phyloP scores from a whole-genome alignment of 2,113 vertebrate genomes.

The Scopus umbretta region DNA sequence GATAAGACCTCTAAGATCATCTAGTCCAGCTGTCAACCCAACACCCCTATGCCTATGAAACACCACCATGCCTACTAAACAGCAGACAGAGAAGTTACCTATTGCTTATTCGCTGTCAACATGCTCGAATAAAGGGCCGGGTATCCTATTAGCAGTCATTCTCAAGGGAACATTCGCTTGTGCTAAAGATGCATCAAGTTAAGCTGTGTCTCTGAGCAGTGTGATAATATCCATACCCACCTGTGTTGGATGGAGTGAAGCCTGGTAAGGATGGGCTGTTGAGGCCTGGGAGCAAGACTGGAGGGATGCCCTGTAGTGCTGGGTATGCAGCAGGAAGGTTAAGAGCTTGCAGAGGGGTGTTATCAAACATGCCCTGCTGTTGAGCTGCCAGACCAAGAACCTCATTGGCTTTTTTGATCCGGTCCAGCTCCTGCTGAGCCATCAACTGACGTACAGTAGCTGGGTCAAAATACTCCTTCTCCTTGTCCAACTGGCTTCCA shows the following conservation, averaged over 20 bases:
- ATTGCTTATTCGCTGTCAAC: not conserved
- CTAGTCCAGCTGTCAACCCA: too few relatives aligned
- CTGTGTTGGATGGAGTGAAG: constrained; percentile 98
- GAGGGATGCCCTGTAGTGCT: constrained; percentile 94
- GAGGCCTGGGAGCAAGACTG: constrained; percentile 94
- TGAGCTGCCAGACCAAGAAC: constrained; percentile 91
- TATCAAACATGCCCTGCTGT: constrained; percentile 96
- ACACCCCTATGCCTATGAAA: too few relatives aligned
- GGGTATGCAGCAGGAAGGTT: constrained; percentile 94
- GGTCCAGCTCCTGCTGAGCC: constrained; percentile 99
- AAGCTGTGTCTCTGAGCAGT: not conserved
- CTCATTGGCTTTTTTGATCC: constrained; percentile 99
- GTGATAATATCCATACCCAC: constrained; percentile 69
- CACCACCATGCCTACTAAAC: too few relatives aligned
- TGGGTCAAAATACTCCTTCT: constrained; percentile 99
- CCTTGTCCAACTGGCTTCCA: constrained; percentile 97
- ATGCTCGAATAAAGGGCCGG: not conserved
- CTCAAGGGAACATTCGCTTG: not conserved
- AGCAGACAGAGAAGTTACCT: too few relatives aligned
- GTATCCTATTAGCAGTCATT: not conserved
- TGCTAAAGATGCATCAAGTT: not conserved
- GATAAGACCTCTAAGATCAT: too few relatives aligned
- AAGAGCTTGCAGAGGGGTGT: constrained; percentile 90
- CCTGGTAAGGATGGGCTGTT: constrained; percentile 94
- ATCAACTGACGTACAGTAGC: constrained; percentile 98